phyloP scores from a whole-genome alignment of 2,888 invertebrate species.

The Sesamia inferens region DNA sequence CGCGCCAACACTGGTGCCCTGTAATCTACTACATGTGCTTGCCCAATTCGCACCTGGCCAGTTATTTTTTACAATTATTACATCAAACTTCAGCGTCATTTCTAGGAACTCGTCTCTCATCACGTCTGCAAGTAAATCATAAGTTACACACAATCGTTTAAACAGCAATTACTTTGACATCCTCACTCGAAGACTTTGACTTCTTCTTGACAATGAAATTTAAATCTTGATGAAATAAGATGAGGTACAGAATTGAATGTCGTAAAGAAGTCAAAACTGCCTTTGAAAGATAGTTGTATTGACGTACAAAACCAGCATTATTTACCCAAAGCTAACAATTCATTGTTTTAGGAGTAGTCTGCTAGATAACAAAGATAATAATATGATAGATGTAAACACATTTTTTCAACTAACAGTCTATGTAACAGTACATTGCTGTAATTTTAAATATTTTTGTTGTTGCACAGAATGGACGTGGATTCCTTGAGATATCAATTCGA shows the following conservation, averaged over 20 bases:
- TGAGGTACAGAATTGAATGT: conserved; percentile 19
- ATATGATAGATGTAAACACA: conserved; percentile 49
- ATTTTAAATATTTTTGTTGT: conserved; percentile 45
- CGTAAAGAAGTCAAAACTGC: not conserved
- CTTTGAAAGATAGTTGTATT: conserved; percentile 58
- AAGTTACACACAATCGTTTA: conserved; percentile 46
- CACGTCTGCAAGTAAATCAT: conserved; percentile 52
- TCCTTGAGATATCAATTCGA: conserved; percentile 79
- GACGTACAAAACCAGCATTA: conserved; percentile 53
- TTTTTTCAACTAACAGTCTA: conserved; percentile 56
- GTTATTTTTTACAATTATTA: conserved; percentile 18
- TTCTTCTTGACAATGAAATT: conserved; percentile 4
- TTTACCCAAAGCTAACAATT: conserved; percentile 55
- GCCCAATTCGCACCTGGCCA: not conserved
- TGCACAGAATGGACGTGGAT: conserved; percentile 78
- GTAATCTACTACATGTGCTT: not conserved
- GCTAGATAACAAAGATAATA: conserved; percentile 58
- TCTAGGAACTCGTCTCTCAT: conserved; percentile 33
- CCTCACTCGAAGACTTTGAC: conserved; percentile 25
- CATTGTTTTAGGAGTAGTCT: conserved; percentile 59
- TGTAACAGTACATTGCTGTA: conserved; percentile 30
- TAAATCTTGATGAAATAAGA: not conserved
- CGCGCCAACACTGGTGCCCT: no score
- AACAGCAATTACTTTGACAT: conserved; percentile 45
- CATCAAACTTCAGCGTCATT: conserved; percentile 3